phyloP scores from a whole-genome alignment of 2,888 invertebrate species.

The Polydrusus cervinus region DNA sequence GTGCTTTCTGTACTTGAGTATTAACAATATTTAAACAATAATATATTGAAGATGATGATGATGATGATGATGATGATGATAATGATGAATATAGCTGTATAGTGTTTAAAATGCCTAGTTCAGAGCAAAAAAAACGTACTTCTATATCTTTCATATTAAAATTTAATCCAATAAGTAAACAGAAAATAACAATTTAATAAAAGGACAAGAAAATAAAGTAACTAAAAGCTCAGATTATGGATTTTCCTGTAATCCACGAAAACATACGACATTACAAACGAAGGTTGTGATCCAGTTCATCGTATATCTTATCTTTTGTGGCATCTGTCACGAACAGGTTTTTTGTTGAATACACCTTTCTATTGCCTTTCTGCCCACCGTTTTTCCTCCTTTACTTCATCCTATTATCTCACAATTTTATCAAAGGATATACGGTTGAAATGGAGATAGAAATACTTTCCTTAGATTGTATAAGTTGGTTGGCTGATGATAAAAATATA shows the following conservation, averaged over 20 bases:
- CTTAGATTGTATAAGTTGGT: background rate
- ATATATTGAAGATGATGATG: too few species aligned
- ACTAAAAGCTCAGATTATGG: background rate
- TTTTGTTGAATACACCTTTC: conserved; percentile 24
- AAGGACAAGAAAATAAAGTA: background rate
- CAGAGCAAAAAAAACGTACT: too few species aligned
- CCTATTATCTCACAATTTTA: conserved; percentile 6
- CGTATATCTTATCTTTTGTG: conserved; percentile 25
- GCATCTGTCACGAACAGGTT: conserved; percentile 25
- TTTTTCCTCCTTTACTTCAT: background rate
- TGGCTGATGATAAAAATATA: too few species aligned
- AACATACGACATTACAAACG: conserved; percentile 16
- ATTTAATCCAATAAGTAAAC: too few species aligned
- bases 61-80: too few species aligned
- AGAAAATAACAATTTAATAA: background rate
- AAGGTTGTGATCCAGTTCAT: conserved; percentile 12
- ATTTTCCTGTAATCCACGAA: conserved; percentile 9
- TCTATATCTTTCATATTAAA: too few species aligned
- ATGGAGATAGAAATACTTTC: background rate
- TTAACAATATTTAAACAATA: too few species aligned
- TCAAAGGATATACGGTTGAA: background rate
- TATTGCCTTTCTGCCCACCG: conserved; percentile 3
- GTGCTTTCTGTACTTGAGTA: too few species aligned
- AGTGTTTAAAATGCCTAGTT: too few species aligned
- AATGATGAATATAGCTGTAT: too few species aligned